Conservation (phyloP, 2,113 vertebrate species). For the Leuciscus idus region DNA sequence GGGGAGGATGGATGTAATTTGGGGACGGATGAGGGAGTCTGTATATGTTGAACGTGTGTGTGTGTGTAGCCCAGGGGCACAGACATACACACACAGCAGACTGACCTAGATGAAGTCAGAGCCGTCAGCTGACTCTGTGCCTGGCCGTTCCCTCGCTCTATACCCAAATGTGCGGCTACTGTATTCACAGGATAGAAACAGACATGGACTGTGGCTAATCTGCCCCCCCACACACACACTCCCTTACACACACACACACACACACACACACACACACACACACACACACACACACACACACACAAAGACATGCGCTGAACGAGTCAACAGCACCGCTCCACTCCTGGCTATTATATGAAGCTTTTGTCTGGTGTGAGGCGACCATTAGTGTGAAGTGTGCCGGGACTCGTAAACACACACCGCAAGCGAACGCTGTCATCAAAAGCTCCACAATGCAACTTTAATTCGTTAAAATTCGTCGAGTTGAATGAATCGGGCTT, state of each 20-base stretch:
- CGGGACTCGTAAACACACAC: constrained; percentile 7
- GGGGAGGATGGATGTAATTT: constrained; percentile 27
- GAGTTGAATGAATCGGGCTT: not conserved
- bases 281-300: not conserved
- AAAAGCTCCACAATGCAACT: not conserved
- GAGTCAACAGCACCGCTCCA: not conserved
- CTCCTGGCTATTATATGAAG: constrained; percentile 31
- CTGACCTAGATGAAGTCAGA: constrained; percentile 62
- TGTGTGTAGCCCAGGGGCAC: constrained; percentile 34
- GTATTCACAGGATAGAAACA: constrained; percentile 29
- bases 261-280: not conserved
- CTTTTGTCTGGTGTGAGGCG: constrained; percentile 47
- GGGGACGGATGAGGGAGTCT: constrained; percentile 37
- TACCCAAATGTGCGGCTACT: constrained; percentile 39
- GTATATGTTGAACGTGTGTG: constrained; percentile 27
- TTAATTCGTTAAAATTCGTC: not conserved
- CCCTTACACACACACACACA: not conserved
- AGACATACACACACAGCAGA: constrained; percentile 42
- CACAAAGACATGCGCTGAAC: constrained; percentile 4
- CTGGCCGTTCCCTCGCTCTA: constrained; percentile 35
- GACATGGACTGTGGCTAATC: constrained; percentile 26
- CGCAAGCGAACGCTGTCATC: not conserved
- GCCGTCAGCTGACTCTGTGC: constrained; percentile 52
- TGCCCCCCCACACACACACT: not conserved
- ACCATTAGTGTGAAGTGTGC: constrained; percentile 20